Base-by-base conservation (phyloP, 2,888 invertebrate genomes). In the Plagodis dolabraria region DNA sequence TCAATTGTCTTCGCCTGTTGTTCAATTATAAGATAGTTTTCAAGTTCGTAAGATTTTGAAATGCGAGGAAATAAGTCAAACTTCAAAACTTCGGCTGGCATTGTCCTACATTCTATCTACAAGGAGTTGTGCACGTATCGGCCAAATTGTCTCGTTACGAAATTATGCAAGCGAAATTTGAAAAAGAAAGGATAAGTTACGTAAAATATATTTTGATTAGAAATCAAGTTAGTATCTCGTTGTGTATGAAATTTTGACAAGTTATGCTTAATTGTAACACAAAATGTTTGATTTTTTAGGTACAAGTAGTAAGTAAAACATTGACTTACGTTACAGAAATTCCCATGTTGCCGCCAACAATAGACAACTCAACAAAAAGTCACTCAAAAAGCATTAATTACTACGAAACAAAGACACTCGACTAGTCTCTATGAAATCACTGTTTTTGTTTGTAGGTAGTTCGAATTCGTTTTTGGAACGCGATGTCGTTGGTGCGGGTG, bases 311-410 rank as follows among this genome's bases (percentile, higher is more conserved):
- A 69, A 72, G 71, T 68, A 66, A 69, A 62, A 55, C 53, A 74
- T 45, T 44, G 50, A 86, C 90, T 90, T 79, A 91, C 90, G 77
- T 84, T 79, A 76, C 74, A 79, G 74, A 74, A 74, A 81, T 84
- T 86, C 87, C 90, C 90, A 90, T 90, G 75, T 74, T 82, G 78
- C 71, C 77, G 80, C 74, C 71, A 70, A 76, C 76, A 76, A 79
- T 72, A 74, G 70, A 75, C 70, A 79, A 77, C 75, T 75, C 64
- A 81, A 76, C 73, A 58, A 66, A 75, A 74, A 76, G 75, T 79
- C 85, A 87, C 86, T 80, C 68, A 75, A 77, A 60, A 75, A 79
- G 79, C 76, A 76, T 75, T 72, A 65, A 66, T 71, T 57, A 71
- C 76, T 69, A 79, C 75, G 43, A 57, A 56, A 61, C 76, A 74